A percentile compares a stretch with the other conserved stretches of the same genome.
phyloP scores from a whole-genome alignment of 2,888 invertebrate species.

The Hirtodrosophila trivittata region DNA sequence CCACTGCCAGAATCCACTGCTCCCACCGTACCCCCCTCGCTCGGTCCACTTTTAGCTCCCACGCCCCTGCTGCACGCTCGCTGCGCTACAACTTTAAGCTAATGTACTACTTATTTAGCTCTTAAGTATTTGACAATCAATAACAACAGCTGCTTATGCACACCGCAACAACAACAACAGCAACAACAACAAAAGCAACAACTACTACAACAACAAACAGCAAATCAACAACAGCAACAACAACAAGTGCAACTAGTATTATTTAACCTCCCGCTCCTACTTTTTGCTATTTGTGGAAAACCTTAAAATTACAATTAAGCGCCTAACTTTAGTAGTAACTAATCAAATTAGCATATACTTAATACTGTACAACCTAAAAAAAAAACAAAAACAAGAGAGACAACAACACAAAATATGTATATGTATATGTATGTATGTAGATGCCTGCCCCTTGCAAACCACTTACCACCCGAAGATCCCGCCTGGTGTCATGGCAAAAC shows the following conservation, averaged over 20 bases:
- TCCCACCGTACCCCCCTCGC: background rate
- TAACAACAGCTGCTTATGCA: conserved; percentile 69
- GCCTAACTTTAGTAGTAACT: conserved; percentile 54
- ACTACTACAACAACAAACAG: conserved; percentile 27
- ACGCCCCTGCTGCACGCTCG: conserved; percentile 57
- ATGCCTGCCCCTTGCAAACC: conserved; percentile 86
- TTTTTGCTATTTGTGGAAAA: conserved; percentile 17
- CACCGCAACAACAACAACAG: conserved; percentile 42
- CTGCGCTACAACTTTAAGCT: conserved; percentile 38
- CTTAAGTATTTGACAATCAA: conserved; percentile 31
- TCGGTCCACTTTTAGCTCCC: conserved; percentile 5
- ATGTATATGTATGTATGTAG: conserved; percentile 83
- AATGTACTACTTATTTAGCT: conserved; percentile 27
- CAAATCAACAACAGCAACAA: conserved; percentile 21
- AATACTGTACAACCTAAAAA: conserved; percentile 41
- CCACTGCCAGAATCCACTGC: conserved; percentile 2
- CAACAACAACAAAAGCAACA: conserved; percentile 30
- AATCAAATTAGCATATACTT: conserved; percentile 35
- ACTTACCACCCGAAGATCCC: conserved; percentile 87
- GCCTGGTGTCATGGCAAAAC: conserved; percentile 86
- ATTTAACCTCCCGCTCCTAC: background rate
- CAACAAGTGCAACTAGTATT: conserved; percentile 8
- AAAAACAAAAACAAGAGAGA: conserved; percentile 34
- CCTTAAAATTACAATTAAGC: background rate
- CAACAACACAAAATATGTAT: conserved; percentile 38